Conservation (phyloP, 2,113 vertebrate genomes). For the Tetrao urogallus region DNA sequence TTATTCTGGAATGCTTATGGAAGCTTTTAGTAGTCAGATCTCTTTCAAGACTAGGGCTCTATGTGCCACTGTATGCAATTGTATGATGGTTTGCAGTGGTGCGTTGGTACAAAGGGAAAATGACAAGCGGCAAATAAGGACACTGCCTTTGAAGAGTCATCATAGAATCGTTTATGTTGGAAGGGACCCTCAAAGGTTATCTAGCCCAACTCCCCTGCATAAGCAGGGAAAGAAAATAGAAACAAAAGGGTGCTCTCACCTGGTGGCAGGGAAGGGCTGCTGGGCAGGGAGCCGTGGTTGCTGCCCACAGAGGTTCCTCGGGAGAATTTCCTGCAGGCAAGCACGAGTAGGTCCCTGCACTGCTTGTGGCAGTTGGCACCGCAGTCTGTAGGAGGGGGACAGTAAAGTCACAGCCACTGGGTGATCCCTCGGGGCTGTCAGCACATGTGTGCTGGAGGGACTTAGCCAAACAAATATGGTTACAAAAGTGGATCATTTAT, state of each 20-base stretch:
- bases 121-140: background rate
- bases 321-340: constrained; percentile 91
- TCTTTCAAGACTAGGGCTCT: background rate
- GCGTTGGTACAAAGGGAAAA: background rate
- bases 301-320: constrained; percentile 86
- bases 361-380: constrained; percentile 98
- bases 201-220: no score
- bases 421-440: background rate
- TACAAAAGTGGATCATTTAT: background rate
- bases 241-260: constrained; percentile 75
- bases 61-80: background rate
- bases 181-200: no score
- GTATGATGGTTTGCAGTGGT: background rate
- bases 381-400: constrained; percentile 82
- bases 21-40: background rate
- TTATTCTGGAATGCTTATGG: background rate
- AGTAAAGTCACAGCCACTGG: background rate
- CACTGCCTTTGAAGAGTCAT: background rate
- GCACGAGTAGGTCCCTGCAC: constrained; percentile 92
- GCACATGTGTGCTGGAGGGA: background rate
- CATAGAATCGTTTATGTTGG: no score
- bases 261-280: constrained; percentile 88
- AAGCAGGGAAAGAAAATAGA: background rate
- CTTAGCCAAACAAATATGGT: background rate
- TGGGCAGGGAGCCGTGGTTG: constrained; percentile 89